Conservation (phyloP, 2,113 vertebrate genomes). For the Pangasianodon hypophthalmus region DNA sequence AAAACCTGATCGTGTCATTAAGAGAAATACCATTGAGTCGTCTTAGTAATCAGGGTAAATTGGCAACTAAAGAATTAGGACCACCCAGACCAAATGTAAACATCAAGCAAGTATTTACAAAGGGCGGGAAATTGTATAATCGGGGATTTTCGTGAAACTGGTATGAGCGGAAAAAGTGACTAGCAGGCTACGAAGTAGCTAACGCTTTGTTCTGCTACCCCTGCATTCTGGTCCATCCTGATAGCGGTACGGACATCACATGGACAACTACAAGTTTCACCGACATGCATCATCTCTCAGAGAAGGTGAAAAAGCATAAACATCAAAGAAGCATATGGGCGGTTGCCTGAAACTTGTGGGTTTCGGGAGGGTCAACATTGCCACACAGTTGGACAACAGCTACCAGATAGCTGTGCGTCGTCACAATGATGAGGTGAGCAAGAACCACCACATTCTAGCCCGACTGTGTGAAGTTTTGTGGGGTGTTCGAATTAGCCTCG, state of each 20-base stretch:
- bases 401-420: conserved; percentile 15
- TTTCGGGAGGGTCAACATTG: conserved; percentile 28
- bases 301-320: conserved; percentile 32
- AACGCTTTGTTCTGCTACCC: conserved; percentile 21
- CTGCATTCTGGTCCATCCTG: conserved; percentile 32
- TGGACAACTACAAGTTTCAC: conserved; percentile 18
- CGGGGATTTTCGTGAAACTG: no score
- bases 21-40: background rate
- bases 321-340: conserved; percentile 8
- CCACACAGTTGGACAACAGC: conserved; percentile 22
- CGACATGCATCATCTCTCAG: conserved; percentile 35
- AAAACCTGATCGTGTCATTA: background rate
- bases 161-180: background rate
- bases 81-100: no score
- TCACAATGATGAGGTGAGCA: conserved; percentile 47
- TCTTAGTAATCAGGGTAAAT: background rate
- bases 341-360: background rate
- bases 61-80: background rate
- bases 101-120: no score
- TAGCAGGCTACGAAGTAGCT: no score
- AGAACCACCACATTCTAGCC: conserved; percentile 41
- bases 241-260: background rate
- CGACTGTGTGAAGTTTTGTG: conserved; percentile 37
- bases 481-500: conserved; percentile 35
- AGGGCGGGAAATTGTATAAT: no score